phyloP scores from a whole-genome alignment of 2,888 invertebrate species.

The Scaptomyza tumidula region DNA sequence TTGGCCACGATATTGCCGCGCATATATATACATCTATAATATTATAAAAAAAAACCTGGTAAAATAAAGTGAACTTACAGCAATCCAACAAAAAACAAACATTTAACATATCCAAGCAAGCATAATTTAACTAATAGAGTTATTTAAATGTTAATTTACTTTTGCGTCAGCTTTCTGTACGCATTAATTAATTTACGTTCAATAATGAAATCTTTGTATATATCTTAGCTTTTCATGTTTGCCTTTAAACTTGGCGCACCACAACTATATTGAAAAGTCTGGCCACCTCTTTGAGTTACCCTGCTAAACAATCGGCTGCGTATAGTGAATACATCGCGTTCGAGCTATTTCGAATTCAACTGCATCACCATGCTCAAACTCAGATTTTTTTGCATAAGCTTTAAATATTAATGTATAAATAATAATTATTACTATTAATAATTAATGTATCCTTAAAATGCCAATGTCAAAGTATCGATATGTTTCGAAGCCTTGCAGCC shows the following conservation, averaged over 20 bases:
- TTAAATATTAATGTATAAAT: too few species aligned
- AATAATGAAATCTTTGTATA: background rate
- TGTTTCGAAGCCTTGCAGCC: background rate
- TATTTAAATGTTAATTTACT: background rate
- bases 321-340: background rate
- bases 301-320: background rate
- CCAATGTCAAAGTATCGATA: constrained; percentile 6
- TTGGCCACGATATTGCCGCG: constrained; percentile 4
- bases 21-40: background rate
- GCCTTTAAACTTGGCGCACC: background rate
- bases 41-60: constrained; percentile 3
- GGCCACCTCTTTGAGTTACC: background rate
- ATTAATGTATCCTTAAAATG: too few species aligned
- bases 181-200: background rate
- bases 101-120: too few species aligned
- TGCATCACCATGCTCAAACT: background rate
- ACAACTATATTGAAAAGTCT: background rate
- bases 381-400: too few species aligned
- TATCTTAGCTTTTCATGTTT: background rate
- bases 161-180: background rate
- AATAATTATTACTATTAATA: too few species aligned
- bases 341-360: background rate
- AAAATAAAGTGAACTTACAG: background rate
- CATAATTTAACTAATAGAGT: background rate
- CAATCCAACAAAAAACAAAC: background rate